Evolutionary conservation across 2,113 vertebrate genomes (phyloP).

Genomic region (Odocoileus virginianus): DNA sequence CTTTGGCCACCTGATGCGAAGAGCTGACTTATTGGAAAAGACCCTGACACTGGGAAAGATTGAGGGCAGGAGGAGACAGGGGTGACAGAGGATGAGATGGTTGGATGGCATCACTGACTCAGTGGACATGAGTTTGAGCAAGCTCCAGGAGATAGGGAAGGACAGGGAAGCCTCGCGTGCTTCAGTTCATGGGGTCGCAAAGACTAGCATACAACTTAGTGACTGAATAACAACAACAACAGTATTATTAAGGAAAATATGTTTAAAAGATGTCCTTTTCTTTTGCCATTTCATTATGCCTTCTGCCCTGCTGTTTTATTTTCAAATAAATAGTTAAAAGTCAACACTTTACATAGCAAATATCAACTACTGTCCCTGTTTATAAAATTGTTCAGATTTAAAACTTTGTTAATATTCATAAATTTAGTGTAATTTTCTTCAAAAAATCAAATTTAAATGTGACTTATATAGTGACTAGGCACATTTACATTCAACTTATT

Average conservation of each 20-base stretch:
- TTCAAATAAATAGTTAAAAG: conserved; percentile 28
- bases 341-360: conserved; percentile 24
- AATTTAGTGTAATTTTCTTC: conserved; percentile 24
- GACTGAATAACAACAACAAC: not conserved
- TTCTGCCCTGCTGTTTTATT: not conserved
- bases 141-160: not conserved
- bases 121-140: not conserved
- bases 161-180: not conserved
- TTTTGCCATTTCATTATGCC: conserved; percentile 39
- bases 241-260: conserved; percentile 3
- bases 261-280: conserved; percentile 20
- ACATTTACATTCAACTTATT: conserved; percentile 53
- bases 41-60: not conserved
- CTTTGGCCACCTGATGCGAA: not conserved
- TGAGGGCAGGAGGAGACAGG: not conserved
- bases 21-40: not conserved
- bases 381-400: conserved; percentile 47
- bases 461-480: conserved; percentile 47
- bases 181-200: not conserved
- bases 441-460: conserved; percentile 25
- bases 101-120: not conserved
- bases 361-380: conserved; percentile 25
- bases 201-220: not conserved
- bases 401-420: conserved; percentile 48
- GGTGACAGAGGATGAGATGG: not conserved